Percentiles rank a stretch among this genome's conserved stretches.
Evolutionary conservation across 2,113 vertebrate species (phyloP).

Genomic region (Hemiscyllium ocellatum): DNA sequence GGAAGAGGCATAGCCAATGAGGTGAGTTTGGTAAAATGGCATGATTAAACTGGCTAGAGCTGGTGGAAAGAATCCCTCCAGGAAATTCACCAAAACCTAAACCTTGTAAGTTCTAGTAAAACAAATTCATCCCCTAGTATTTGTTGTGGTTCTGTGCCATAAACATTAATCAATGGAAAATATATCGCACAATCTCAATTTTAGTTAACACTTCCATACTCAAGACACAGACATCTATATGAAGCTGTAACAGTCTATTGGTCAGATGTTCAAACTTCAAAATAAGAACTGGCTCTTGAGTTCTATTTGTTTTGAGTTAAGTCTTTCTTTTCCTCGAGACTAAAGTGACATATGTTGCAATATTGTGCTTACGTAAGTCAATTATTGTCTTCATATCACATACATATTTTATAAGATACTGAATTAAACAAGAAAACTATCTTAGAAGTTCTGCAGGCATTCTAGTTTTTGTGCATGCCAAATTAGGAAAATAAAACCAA

Average conservation of each 20-base stretch:
- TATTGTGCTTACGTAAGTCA: conserved; percentile 1
- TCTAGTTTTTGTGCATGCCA: not conserved
- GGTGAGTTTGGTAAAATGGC: too few relatives aligned
- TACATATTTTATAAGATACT: conserved; percentile 2
- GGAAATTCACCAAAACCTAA: too few relatives aligned
- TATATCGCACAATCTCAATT: not conserved
- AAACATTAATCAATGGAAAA: not conserved
- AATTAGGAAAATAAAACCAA: not conserved
- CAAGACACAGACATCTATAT: not conserved
- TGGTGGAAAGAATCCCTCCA: too few relatives aligned
- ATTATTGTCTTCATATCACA: not conserved
- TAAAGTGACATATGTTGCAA: not conserved
- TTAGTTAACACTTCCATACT: not conserved
- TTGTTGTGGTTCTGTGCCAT: too few relatives aligned
- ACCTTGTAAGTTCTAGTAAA: too few relatives aligned
- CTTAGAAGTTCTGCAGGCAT: not conserved
- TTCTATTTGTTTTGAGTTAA: not conserved
- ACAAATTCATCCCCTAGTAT: too few relatives aligned
- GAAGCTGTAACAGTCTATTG: not conserved
- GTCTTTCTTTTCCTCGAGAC: not conserved
- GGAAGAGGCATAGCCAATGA: too few relatives aligned
- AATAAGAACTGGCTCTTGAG: not conserved
- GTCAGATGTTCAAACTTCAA: not conserved
- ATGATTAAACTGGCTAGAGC: too few relatives aligned
- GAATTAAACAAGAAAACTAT: not conserved